phyloP scores from a whole-genome alignment of 2,888 invertebrate genomes.

The Luperina testacea region DNA sequence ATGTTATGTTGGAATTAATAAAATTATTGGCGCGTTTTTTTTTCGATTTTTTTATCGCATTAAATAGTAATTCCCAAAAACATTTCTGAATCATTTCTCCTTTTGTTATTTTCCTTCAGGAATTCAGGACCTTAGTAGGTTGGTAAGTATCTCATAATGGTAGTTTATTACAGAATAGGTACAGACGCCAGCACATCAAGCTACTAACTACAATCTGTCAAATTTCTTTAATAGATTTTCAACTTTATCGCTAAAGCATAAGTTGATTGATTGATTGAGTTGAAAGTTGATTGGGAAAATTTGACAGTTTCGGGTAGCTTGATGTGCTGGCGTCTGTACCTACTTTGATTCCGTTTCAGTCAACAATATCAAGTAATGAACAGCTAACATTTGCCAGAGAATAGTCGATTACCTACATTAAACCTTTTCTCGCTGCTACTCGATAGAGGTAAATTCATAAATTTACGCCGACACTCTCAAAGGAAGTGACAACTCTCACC shows the following conservation, averaged over 20 bases:
- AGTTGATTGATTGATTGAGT: too few relatives aligned
- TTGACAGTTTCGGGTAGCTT: too few relatives aligned
- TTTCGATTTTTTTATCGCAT: background rate
- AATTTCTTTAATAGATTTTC: too few relatives aligned
- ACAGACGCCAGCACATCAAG: too few relatives aligned
- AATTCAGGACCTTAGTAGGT: background rate
- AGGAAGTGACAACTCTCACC: constrained; percentile 46
- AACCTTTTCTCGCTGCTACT: background rate
- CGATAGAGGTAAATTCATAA: constrained; percentile 27
- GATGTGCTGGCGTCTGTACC: too few relatives aligned
- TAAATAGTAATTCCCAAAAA: background rate
- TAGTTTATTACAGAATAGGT: background rate
- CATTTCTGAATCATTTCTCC: background rate
- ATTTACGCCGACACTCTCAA: background rate
- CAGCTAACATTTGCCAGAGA: background rate
- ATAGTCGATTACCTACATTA: background rate
- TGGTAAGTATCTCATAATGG: background rate
- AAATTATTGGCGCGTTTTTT: background rate
- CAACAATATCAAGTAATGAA: background rate
- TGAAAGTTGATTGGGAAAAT: too few relatives aligned
- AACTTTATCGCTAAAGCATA: too few relatives aligned
- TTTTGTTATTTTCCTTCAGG: background rate
- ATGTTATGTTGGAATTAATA: background rate
- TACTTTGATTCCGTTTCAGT: background rate
- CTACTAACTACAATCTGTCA: too few relatives aligned